These are phyloP conservation scores for Florisuga fusca DNA, from an alignment of 2,797 vertebrate species.

Conservation along the genomic window DNA sequence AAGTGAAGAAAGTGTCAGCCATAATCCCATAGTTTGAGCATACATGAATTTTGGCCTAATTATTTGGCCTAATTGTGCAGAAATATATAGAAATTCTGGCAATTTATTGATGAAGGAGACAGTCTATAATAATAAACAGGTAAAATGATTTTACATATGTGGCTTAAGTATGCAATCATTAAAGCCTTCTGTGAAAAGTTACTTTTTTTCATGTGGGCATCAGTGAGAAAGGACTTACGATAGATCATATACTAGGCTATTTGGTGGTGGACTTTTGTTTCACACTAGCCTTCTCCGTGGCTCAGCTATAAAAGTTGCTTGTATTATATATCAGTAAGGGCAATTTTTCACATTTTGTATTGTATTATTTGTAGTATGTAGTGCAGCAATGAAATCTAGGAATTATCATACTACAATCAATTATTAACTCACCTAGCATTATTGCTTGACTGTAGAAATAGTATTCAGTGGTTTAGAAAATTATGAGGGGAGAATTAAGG, in stretches of 20 bases:
- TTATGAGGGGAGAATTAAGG: not conserved
- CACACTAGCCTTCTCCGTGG: not conserved
- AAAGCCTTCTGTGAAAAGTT: not conserved
- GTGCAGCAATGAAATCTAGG: not conserved
- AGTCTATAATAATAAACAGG: not conserved
- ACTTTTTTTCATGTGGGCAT: not conserved
- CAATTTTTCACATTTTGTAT: not conserved
- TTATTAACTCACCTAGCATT: not conserved
- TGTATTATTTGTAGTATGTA: not conserved
- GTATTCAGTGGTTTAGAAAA: slow-evolving; percentile 25
- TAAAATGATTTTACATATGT: not conserved
- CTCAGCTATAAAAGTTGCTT: not conserved
- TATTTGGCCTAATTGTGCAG: not conserved
- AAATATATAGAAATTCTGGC: not conserved
- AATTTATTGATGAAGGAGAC: not conserved
- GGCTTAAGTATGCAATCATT: not conserved
- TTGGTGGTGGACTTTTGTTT: not conserved
- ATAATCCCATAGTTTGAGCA: too few species aligned
- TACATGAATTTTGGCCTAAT: not conserved
- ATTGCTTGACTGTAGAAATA: slow-evolving; percentile 4
- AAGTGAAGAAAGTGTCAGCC: not conserved
- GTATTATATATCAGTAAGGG: not conserved
- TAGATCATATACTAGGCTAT: not conserved
- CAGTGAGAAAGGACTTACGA: not conserved
- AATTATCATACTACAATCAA: not conserved